Evolutionary conservation across 2,888 invertebrate species (phyloP).

Genomic region (Acleris emargana): DNA sequence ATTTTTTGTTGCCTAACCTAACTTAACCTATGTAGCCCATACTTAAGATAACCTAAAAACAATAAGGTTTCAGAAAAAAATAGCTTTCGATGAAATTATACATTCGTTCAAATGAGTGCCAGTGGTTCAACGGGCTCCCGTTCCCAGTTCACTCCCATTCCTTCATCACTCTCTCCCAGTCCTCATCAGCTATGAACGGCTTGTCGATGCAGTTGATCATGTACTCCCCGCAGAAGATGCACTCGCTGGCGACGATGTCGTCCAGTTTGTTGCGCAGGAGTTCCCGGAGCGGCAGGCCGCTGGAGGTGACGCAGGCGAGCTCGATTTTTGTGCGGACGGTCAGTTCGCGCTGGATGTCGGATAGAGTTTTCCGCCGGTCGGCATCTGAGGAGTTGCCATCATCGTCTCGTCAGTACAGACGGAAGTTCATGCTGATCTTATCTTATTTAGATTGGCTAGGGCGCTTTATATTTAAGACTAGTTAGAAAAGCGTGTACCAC

Average conservation of each 20-base stretch:
- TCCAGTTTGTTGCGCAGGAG: slow-evolving; percentile 92
- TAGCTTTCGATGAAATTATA: too few species aligned
- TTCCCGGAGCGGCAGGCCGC: slow-evolving; percentile 83
- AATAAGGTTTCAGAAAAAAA: too few species aligned
- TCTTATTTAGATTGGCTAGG: neutral
- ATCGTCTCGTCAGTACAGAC: too few species aligned
- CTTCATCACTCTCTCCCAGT: slow-evolving; percentile 91
- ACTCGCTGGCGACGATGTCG: slow-evolving; percentile 95
- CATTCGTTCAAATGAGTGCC: too few species aligned
- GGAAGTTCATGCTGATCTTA: neutral
- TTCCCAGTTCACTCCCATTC: slow-evolving; percentile 88
- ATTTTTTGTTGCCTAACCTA: too few species aligned
- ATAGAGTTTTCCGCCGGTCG: slow-evolving; percentile 84
- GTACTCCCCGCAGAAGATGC: slow-evolving; percentile 95
- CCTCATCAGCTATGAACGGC: slow-evolving; percentile 92
- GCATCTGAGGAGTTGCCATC: slow-evolving; percentile 62
- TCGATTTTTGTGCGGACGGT: slow-evolving; percentile 77
- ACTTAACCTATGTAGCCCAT: too few species aligned
- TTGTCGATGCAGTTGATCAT: slow-evolving; percentile 96
- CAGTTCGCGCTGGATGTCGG: slow-evolving; percentile 86
- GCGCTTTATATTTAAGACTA: too few species aligned
- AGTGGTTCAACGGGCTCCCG: too few species aligned
- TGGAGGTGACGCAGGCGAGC: slow-evolving; percentile 67
- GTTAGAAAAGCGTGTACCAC: too few species aligned
- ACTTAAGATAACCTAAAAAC: neutral